Evolutionary conservation across 2,888 invertebrate genomes (phyloP).

Genomic region (Choristoneura rosaceana): DNA sequence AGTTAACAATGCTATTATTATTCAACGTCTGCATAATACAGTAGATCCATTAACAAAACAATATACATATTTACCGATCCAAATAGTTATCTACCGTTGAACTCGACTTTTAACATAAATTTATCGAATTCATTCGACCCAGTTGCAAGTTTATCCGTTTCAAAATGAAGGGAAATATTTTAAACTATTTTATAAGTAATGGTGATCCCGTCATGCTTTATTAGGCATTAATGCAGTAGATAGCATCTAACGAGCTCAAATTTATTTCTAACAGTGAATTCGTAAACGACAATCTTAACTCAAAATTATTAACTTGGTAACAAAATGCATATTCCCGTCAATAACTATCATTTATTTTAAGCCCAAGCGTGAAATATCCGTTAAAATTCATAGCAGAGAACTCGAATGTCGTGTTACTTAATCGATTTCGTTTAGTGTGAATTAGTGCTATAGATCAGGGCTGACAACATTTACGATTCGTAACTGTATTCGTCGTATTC

Average conservation of each 20-base stretch:
- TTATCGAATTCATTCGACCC: constrained; percentile 30
- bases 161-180: constrained; percentile 12
- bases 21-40: not conserved
- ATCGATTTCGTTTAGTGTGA: constrained; percentile 22
- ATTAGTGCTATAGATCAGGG: constrained; percentile 25
- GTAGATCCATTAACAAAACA: constrained; percentile 11
- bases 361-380: constrained; percentile 21
- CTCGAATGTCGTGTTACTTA: constrained; percentile 19
- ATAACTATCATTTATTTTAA: constrained; percentile 18
- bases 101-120: not conserved
- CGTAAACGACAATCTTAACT: constrained; percentile 47
- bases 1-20: not conserved
- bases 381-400: constrained; percentile 28
- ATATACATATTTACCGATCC: constrained; percentile 12
- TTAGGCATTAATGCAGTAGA: constrained; percentile 1
- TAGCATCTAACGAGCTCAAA: constrained; percentile 31
- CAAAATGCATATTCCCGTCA: constrained; percentile 15
- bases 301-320: constrained; percentile 7
- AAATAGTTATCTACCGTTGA: constrained; percentile 8
- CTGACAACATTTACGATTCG: constrained; percentile 28
- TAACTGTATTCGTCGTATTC: not conserved
- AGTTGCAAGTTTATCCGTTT: constrained; percentile 21
- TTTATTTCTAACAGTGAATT: constrained; percentile 49
- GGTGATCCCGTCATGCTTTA: constrained; percentile 5
- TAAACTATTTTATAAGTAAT: constrained; percentile 21